Conservation (phyloP, 2,113 vertebrate genomes). For the Raja brachyura region DNA sequence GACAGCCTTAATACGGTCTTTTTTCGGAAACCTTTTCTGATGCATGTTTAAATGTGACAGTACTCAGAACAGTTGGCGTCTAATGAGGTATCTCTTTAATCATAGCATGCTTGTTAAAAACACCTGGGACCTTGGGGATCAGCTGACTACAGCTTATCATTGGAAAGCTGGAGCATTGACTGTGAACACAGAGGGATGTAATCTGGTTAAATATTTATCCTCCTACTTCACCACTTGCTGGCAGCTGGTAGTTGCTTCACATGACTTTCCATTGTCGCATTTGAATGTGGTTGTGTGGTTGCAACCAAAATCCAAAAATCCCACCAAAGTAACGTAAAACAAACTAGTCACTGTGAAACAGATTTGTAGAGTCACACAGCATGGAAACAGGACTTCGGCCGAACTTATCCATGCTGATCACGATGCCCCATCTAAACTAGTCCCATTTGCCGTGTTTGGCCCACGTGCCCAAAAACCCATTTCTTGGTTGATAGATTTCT, state of each 20-base stretch:
- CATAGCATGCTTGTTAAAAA: not conserved
- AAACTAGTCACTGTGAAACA: not conserved
- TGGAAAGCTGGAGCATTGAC: constrained; percentile 20
- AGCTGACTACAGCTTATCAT: constrained; percentile 31
- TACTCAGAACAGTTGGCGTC: not conserved
- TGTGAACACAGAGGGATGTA: constrained; percentile 13
- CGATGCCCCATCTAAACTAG: no score
- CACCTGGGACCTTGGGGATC: not conserved
- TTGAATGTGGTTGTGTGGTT: not conserved
- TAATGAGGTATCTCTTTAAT: constrained; percentile 13
- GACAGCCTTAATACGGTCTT: not conserved
- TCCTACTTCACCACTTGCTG: not conserved
- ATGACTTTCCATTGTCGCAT: not conserved
- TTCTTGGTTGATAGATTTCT: no score
- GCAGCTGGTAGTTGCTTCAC: not conserved
- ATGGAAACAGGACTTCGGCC: no score
- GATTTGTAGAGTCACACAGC: no score
- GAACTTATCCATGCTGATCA: no score
- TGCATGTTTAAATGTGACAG: constrained; percentile 19
- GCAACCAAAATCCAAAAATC: not conserved
- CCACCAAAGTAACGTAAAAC: not conserved
- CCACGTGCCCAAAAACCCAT: no score
- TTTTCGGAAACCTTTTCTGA: not conserved
- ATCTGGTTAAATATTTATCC: constrained; percentile 33
- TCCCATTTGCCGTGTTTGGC: no score